These are phyloP conservation scores for Euplagia quadripunctaria DNA, from an alignment of 2,888 invertebrate species.

Conservation along the genomic window DNA sequence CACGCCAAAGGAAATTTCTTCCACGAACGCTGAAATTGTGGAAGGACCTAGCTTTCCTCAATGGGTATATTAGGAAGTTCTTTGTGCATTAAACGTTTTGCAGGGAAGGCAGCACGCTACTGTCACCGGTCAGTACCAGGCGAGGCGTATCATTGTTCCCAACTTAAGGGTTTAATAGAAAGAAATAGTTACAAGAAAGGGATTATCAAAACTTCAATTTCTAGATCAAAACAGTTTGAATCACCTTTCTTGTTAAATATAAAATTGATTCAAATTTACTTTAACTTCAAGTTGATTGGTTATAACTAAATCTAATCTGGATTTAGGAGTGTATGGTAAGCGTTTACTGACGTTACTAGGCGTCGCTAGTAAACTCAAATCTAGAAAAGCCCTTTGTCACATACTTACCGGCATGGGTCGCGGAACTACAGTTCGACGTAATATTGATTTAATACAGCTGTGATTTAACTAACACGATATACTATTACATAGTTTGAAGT, in stretches of 20 bases:
- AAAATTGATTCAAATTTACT: background rate
- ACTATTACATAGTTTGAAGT: background rate
- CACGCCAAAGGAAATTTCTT: too few relatives aligned
- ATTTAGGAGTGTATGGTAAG: background rate
- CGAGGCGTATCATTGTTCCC: background rate
- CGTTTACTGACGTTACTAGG: too few relatives aligned
- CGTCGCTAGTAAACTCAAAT: too few relatives aligned
- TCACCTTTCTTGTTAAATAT: slow-evolving; percentile 60
- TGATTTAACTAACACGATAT: background rate
- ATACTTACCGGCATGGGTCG: background rate
- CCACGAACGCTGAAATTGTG: too few relatives aligned
- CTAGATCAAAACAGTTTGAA: slow-evolving; percentile 69
- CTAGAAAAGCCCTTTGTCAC: background rate
- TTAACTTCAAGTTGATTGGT: background rate
- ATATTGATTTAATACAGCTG: background rate
- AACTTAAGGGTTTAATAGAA: background rate
- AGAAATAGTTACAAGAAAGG: slow-evolving; percentile 59
- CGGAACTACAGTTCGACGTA: background rate
- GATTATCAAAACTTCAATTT: slow-evolving; percentile 72
- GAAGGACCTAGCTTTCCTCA: too few relatives aligned
- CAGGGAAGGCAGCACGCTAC: too few relatives aligned
- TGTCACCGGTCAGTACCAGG: background rate
- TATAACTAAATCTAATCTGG: background rate
- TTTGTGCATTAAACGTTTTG: too few relatives aligned
- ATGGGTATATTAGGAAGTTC: too few relatives aligned